These are phyloP conservation scores for Silurus glanis DNA, from an alignment of 2,113 vertebrate species.

Conservation along the genomic window DNA sequence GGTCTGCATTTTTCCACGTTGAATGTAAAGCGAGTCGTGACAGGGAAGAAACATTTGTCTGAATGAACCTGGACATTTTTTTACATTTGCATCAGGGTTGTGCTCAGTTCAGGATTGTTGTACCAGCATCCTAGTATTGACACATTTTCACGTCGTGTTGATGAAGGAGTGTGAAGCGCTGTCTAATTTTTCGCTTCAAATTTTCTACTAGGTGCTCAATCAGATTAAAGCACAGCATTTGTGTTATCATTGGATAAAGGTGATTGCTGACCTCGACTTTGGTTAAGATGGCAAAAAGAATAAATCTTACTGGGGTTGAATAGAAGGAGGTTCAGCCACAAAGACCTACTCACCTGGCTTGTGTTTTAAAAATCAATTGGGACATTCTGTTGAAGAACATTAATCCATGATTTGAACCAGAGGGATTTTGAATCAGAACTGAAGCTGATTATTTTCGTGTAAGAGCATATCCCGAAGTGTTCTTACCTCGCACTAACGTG, in stretches of 20 bases:
- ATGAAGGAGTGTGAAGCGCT: neutral
- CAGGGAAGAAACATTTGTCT: neutral
- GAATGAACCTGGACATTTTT: neutral
- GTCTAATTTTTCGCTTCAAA: neutral
- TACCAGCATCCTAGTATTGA: neutral
- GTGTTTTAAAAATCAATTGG: neutral
- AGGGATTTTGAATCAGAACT: neutral
- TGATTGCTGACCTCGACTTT: neutral
- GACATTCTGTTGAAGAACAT: neutral
- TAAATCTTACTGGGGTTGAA: neutral
- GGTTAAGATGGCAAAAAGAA: neutral
- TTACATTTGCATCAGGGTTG: constrained; percentile 3
- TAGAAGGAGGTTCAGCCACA: neutral
- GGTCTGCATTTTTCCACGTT: neutral
- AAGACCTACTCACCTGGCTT: neutral
- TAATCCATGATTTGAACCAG: neutral
- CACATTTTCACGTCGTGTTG: neutral
- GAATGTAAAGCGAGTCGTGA: neutral
- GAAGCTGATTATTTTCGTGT: neutral
- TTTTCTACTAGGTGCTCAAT: neutral
- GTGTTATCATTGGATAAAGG: neutral
- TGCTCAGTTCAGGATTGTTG: neutral
- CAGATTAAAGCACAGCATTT: neutral
- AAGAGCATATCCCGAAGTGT: neutral
- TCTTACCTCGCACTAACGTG: neutral